These are phyloP conservation scores for Etheostoma spectabile DNA, from an alignment of 2,113 vertebrate species.

Conservation along the genomic window DNA sequence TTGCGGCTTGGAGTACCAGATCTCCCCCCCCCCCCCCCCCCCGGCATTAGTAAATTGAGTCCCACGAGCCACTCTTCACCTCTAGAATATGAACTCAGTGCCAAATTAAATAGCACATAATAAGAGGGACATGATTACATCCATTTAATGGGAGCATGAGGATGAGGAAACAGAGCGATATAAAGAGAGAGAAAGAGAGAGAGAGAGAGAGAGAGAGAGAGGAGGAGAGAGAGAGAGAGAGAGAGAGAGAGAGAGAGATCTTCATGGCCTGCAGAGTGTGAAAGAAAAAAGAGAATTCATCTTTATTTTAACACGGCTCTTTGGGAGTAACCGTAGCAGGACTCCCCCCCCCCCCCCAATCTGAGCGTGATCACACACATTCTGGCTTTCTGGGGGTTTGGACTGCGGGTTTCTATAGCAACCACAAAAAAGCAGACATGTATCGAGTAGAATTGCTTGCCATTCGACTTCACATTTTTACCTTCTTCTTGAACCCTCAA, in stretches of 20 bases:
- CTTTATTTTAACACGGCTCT: conserved; percentile 75
- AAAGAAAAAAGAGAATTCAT: conserved; percentile 79
- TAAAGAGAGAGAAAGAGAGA: no score
- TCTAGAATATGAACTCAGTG: conserved; percentile 58
- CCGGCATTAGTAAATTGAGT: conserved; percentile 62
- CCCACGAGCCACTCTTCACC: conserved; percentile 62
- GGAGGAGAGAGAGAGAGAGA: no score
- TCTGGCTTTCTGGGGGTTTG: conserved; percentile 53
- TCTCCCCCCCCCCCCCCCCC: conserved; percentile 26
- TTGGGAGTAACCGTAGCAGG: conserved; percentile 68
- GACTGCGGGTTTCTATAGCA: conserved; percentile 67
- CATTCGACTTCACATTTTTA: conserved; percentile 37
- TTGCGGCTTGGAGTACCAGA: conserved; percentile 1
- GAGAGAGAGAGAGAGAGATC: conserved; percentile 9
- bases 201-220: conserved; percentile 23
- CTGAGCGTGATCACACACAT: conserved; percentile 62
- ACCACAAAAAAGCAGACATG: conserved; percentile 62
- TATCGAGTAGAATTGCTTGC: conserved; percentile 23
- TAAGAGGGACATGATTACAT: conserved; percentile 62
- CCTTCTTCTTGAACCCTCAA: conserved; percentile 62
- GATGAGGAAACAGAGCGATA: conserved; percentile 35
- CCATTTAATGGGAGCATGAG: conserved; percentile 57
- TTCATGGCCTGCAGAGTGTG: conserved; percentile 65
- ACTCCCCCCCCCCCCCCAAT: conserved; percentile 30
- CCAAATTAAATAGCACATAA: conserved; percentile 76